Evolutionary conservation across 2,113 vertebrate genomes (phyloP).

Genomic region (Callocephalon fimbriatum): DNA sequence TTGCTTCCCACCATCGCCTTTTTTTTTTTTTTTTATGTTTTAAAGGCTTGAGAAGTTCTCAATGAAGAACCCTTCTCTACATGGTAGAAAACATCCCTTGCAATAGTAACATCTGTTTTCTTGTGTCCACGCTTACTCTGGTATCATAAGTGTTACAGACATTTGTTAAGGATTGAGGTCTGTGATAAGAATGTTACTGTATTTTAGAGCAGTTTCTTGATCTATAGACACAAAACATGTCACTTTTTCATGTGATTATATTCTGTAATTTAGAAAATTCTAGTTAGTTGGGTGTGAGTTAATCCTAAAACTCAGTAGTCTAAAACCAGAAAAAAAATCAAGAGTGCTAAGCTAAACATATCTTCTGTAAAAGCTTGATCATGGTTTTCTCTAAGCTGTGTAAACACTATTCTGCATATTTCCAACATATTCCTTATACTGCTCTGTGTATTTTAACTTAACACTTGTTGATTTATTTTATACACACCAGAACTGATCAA

Average conservation of each 20-base stretch:
- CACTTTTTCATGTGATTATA: neutral
- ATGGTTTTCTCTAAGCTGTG: neutral
- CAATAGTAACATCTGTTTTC: neutral
- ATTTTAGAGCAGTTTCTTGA: neutral
- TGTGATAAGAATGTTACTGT: neutral
- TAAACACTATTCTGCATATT: neutral
- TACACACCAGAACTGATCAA: neutral
- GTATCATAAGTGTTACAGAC: neutral
- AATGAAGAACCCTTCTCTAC: neutral
- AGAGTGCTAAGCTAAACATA: neutral
- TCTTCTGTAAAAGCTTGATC: neutral
- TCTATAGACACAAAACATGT: neutral
- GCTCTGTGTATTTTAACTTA: neutral
- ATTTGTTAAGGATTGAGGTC: neutral
- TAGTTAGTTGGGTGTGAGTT: neutral
- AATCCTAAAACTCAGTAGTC: neutral
- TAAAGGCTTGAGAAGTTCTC: neutral
- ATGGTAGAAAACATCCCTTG: neutral
- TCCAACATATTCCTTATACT: neutral
- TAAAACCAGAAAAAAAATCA: neutral
- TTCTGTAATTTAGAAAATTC: neutral
- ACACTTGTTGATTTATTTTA: neutral
- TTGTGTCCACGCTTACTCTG: neutral
- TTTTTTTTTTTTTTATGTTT: neutral
- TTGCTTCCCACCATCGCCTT: accelerated